Conservation (phyloP, 2,797 vertebrate genomes). For the Trichosurus vulpecula region DNA sequence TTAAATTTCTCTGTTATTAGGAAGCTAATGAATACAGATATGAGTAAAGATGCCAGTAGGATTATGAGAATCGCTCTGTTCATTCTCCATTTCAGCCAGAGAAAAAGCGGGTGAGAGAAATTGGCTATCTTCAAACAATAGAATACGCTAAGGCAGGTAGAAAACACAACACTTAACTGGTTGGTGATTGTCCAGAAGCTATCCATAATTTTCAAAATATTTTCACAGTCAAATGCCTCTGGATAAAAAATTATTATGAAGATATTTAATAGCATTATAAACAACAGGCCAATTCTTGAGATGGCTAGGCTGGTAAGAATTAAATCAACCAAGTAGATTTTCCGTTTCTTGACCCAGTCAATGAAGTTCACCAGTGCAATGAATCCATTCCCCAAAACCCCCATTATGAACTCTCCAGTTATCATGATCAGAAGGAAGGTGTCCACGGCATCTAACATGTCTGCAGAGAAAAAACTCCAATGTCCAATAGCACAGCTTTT, state of each 20-base stretch:
- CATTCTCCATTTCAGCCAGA: constrained; percentile 74
- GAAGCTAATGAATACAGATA: constrained; percentile 53
- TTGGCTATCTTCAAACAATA: constrained; percentile 72
- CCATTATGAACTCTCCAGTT: constrained; percentile 67
- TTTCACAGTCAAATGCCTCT: neutral
- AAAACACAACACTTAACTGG: constrained; percentile 69
- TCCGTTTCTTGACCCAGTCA: constrained; percentile 78
- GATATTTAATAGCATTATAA: constrained; percentile 54
- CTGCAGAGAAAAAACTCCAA: constrained; percentile 19
- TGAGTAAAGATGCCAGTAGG: constrained; percentile 12
- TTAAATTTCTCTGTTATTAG: constrained; percentile 38
- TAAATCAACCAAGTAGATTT: constrained; percentile 60
- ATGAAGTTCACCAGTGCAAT: constrained; percentile 71
- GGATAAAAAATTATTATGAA: constrained; percentile 53
- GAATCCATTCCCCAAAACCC: constrained; percentile 78
- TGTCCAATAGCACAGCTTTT: neutral
- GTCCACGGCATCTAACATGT: constrained; percentile 18
- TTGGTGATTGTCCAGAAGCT: constrained; percentile 71
- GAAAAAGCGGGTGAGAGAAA: constrained; percentile 69
- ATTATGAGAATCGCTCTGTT: constrained; percentile 44
- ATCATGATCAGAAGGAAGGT: constrained; percentile 67
- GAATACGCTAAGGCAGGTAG: constrained; percentile 73
- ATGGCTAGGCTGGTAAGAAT: constrained; percentile 78
- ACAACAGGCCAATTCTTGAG: constrained; percentile 77
- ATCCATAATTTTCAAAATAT: constrained; percentile 57